A percentile compares a stretch with the other conserved stretches of the same genome.
These are phyloP conservation scores for Scophthalmus maximus DNA, from an alignment of 2,113 vertebrate species.

Conservation along the genomic window DNA sequence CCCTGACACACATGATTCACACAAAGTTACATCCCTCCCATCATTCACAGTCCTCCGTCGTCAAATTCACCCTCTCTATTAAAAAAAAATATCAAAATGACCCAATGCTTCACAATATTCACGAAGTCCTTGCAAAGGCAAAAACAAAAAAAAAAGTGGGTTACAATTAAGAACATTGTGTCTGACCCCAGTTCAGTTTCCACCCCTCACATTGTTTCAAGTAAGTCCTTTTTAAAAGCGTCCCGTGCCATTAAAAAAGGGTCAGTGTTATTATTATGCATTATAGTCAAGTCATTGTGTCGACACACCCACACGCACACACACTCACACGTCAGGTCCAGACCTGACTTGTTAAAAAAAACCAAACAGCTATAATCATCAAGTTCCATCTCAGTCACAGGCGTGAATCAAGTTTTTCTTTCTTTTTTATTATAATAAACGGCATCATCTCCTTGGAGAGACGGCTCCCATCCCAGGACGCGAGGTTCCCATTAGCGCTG, in stretches of 20 bases:
- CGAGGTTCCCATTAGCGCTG: slow-evolving; percentile 9
- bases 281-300: slow-evolving; percentile 32
- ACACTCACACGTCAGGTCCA: no score
- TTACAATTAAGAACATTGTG: no score
- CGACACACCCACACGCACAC: no score
- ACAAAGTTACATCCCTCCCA: no score
- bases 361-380: slow-evolving; percentile 24
- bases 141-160: slow-evolving; percentile 4
- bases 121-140: background rate
- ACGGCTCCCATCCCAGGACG: slow-evolving; percentile 18
- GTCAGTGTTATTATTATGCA: slow-evolving; percentile 3
- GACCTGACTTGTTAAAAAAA: background rate
- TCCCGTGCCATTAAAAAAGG: background rate
- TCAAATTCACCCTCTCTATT: background rate
- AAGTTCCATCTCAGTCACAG: slow-evolving; percentile 1
- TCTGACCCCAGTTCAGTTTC: background rate
- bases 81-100: background rate
- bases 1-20: background rate
- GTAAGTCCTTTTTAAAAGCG: background rate
- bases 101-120: background rate
- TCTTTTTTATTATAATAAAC: no score
- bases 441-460: slow-evolving; percentile 19
- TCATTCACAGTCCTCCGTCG: slow-evolving; percentile 21
- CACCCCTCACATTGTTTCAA: background rate
- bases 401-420: slow-evolving; percentile 17